Base-by-base conservation (phyloP, 1,140 invertebrate species). In the Heterodera schachtii region DNA sequence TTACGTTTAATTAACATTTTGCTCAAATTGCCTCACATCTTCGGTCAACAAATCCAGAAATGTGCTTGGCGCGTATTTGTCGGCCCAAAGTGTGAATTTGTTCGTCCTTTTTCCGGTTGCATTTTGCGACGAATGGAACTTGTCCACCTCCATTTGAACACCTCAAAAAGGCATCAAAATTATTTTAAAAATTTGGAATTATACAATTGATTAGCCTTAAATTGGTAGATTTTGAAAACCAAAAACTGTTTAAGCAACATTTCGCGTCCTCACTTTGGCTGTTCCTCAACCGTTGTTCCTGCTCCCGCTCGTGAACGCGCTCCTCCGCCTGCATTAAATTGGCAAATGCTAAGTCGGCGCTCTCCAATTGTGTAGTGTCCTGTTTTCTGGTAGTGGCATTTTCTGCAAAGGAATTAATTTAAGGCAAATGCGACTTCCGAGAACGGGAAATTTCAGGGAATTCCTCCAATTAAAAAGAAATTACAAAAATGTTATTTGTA, bases 21-120 rank as follows among this genome's bases (percentile, higher is more conserved):
- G 16, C 11, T 5, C 5, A 21, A 9, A 77, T n/a, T 44, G 7
- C 13, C 75, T 77, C 64, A 81, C 79, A 81, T 81, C 79, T 47
- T 81, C 79, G 49, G 79, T 75, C 31, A 81, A 47, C 43, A 81
- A 46, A 77, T 81, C 79, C 79, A 81, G 57, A 46, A 81, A 81
- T 21, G 57, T 81, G 46, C 66, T 49, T 8, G 79, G 79, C 47
- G 79, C 79, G 67, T 81, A 81, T 44, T 81, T 81, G 43, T 81
- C 79, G 43, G 70, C 70, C 79, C 79, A 81, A 60, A 81, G 79
- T 8, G 21, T 47, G 49, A 52, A 9, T 16, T 74, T 13, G 41
- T 4, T 31, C n/a, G 46, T 57, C 64, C 13, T 9, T 43, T 21
- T 64, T 19, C 8, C 19, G 21, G 1, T 31, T 6, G 19, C 13